These are phyloP conservation scores for Lampris incognitus DNA, from an alignment of 2,113 vertebrate genomes.

Conservation along the genomic window DNA sequence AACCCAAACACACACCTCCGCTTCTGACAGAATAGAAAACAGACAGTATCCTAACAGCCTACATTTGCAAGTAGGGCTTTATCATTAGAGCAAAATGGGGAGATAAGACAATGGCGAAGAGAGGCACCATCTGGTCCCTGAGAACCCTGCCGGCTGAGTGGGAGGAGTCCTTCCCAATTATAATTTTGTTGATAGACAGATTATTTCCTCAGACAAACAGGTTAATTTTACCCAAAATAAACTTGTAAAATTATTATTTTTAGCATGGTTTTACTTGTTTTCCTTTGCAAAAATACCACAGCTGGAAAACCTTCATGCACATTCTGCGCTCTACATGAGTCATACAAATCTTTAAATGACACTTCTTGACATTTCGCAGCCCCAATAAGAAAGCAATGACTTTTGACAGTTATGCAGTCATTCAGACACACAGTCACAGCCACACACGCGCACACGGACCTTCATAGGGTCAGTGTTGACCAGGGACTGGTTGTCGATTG, in stretches of 20 bases:
- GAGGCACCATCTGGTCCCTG: conserved; percentile 40
- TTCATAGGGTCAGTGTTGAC: conserved; percentile 94
- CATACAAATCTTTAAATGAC: too few relatives aligned
- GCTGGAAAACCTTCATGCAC: too few relatives aligned
- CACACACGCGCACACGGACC: conserved; percentile 73
- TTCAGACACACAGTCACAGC: neutral
- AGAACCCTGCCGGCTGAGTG: conserved; percentile 4
- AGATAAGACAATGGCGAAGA: conserved; percentile 33
- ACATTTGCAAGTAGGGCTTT: conserved; percentile 2
- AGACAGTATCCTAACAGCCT: conserved; percentile 10
- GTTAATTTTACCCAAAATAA: neutral
- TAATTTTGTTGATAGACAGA: conserved; percentile 4
- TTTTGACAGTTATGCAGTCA: too few relatives aligned
- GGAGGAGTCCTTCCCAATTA: conserved; percentile 5
- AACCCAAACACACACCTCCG: conserved; percentile 19
- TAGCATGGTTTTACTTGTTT: too few relatives aligned
- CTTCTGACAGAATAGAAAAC: conserved; percentile 41
- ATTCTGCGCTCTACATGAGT: too few relatives aligned
- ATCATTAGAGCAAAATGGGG: conserved; percentile 19
- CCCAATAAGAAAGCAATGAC: too few relatives aligned
- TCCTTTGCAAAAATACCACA: too few relatives aligned
- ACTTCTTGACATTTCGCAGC: too few relatives aligned
- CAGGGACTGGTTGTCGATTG: conserved; percentile 96
- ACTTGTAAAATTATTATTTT: neutral
- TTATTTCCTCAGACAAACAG: neutral